Evolutionary conservation across 1,140 invertebrate species (phyloP).

Genomic region (Panagrolaimus sp.): DNA sequence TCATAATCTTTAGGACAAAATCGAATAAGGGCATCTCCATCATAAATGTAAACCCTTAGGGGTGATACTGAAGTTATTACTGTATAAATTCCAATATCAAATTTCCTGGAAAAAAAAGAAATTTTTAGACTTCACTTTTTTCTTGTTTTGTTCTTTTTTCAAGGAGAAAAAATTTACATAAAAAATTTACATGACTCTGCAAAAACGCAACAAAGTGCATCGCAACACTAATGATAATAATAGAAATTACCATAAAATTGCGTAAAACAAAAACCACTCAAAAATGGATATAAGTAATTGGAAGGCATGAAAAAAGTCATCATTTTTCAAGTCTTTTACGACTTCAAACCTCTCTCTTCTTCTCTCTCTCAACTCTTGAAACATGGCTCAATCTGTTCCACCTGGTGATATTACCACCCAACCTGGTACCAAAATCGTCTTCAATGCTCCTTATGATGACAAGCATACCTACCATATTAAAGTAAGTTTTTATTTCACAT

Average conservation of each 20-base stretch:
- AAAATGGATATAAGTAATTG: background rate
- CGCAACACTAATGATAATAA: background rate
- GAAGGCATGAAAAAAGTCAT: too few species aligned
- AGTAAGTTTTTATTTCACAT: background rate
- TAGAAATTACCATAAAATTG: too few species aligned
- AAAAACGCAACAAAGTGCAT: background rate
- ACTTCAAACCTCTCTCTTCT: too few species aligned
- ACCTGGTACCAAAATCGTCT: slow-evolving; percentile 15
- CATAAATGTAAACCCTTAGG: slow-evolving; percentile 78
- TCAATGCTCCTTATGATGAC: slow-evolving; percentile 16
- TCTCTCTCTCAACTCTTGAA: too few species aligned
- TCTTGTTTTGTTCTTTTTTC: too few species aligned
- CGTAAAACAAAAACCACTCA: background rate
- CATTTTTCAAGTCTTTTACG: too few species aligned
- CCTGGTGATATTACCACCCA: slow-evolving; percentile 7
- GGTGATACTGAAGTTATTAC: slow-evolving; percentile 84
- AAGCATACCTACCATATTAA: slow-evolving; percentile 14
- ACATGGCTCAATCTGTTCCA: slow-evolving; percentile 13
- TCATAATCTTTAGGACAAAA: slow-evolving; percentile 87
- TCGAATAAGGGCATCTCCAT: slow-evolving; percentile 72
- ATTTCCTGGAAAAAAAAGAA: slow-evolving; percentile 69
- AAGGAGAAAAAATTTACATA: background rate
- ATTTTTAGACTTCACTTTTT: too few species aligned
- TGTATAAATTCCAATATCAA: slow-evolving; percentile 92
- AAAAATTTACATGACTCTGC: slow-evolving; percentile 57